Evolutionary conservation across 1,140 invertebrate genomes (phyloP).

Genomic region (Drosophila melanica): DNA sequence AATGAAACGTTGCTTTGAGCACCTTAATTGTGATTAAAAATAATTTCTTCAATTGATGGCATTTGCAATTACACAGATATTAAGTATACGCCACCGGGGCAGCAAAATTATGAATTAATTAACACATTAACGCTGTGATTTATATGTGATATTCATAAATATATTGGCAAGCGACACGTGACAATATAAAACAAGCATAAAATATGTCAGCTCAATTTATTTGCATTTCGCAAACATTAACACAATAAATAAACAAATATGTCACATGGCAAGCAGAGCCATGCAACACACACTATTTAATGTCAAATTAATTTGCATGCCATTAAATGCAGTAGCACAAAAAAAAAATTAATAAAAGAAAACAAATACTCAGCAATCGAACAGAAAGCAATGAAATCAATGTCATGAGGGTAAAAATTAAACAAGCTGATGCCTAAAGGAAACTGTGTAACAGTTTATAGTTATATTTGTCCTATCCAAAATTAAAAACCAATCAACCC

Average conservation of each 20-base stretch:
- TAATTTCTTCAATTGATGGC: conserved; percentile 18
- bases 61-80: conserved; percentile 49
- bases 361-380: conserved; percentile 36
- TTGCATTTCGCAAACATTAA: conserved; percentile 58
- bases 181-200: conserved; percentile 53
- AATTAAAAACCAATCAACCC: too few species aligned
- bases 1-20: not conserved
- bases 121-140: conserved; percentile 75
- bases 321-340: conserved; percentile 68
- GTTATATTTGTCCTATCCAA: too few species aligned
- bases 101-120: conserved; percentile 60
- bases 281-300: conserved; percentile 54
- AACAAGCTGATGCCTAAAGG: not conserved
- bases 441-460: not conserved
- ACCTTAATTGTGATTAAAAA: not conserved
- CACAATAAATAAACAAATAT: conserved; percentile 60
- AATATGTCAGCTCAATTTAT: conserved; percentile 58
- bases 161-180: conserved; percentile 60
- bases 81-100: conserved; percentile 30
- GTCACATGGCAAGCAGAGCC: conserved; percentile 30
- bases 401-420: conserved; percentile 27
- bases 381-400: conserved; percentile 56
- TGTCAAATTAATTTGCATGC: conserved; percentile 74
- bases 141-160: conserved; percentile 72
- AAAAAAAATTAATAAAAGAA: conserved; percentile 24